These are phyloP conservation scores for Ondatra zibethicus DNA, from an alignment of 2,113 vertebrate genomes.

Conservation along the genomic window DNA sequence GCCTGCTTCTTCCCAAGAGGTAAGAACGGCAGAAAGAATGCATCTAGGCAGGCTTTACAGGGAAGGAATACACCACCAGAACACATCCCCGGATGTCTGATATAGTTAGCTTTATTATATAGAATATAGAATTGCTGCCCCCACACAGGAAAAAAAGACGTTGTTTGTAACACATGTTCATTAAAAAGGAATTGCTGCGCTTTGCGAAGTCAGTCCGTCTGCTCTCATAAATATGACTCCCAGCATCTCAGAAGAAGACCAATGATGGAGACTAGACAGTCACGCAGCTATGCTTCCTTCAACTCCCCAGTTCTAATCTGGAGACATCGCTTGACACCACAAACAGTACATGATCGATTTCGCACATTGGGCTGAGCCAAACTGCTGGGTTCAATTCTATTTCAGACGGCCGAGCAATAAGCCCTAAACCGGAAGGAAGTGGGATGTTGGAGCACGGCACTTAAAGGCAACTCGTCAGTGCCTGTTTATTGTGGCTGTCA, in stretches of 20 bases:
- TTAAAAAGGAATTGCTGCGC: slow-evolving; percentile 41
- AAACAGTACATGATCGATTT: slow-evolving; percentile 48
- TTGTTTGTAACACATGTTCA: slow-evolving; percentile 10
- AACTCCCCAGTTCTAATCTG: slow-evolving; percentile 8
- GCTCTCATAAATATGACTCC: background rate
- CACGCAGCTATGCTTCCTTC: background rate
- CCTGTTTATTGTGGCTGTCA: slow-evolving; percentile 59
- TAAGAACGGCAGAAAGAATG: background rate
- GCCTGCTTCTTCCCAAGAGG: background rate
- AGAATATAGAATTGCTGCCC: background rate
- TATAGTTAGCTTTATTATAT: background rate
- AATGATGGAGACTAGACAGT: background rate
- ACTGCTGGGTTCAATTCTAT: slow-evolving; percentile 61
- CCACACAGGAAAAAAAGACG: background rate
- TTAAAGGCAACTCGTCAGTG: slow-evolving; percentile 19
- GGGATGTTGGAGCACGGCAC: background rate
- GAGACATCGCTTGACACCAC: background rate
- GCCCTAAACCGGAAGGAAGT: slow-evolving; percentile 30
- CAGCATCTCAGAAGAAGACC: background rate
- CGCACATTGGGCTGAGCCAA: slow-evolving; percentile 54
- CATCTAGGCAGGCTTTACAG: background rate
- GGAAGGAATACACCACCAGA: background rate
- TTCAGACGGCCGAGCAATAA: slow-evolving; percentile 56
- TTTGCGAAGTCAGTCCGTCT: slow-evolving; percentile 9
- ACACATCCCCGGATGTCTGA: background rate